phyloP scores from a whole-genome alignment of 2,797 vertebrate species.

The Alcedo quadribrachys region DNA sequence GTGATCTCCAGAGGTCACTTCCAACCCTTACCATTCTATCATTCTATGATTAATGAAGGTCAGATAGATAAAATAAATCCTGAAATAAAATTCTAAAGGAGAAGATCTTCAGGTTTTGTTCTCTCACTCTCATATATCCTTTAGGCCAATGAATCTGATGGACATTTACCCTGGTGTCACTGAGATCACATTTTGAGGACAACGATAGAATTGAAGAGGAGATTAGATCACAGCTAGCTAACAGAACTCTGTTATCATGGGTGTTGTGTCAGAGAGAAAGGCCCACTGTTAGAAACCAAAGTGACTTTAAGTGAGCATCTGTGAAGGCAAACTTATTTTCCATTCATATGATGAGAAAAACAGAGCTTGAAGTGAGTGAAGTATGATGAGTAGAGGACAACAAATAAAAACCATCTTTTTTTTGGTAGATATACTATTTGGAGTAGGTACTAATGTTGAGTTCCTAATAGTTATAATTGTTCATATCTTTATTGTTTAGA shows the following conservation, averaged over 20 bases:
- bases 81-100: background rate
- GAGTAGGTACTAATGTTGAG: background rate
- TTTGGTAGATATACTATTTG: background rate
- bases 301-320: background rate
- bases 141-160: background rate
- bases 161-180: background rate
- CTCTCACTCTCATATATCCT: background rate
- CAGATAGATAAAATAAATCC: background rate
- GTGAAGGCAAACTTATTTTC: slow-evolving; percentile 12
- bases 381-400: background rate
- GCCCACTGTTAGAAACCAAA: background rate
- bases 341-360: background rate
- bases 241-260: background rate
- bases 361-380: background rate
- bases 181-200: slow-evolving; percentile 40
- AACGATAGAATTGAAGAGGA: slow-evolving; percentile 24
- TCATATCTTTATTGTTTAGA: background rate
- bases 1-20: too few relatives aligned
- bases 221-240: background rate
- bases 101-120: background rate
- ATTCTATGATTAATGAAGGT: background rate
- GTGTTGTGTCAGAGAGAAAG: slow-evolving; percentile 3
- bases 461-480: background rate
- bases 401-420: background rate
- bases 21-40: too few relatives aligned